Evolutionary conservation across 2,888 invertebrate genomes (phyloP), one percentile per base, ranked within the genome.

Genomic region (Torymus aiolomorphi): DNA sequence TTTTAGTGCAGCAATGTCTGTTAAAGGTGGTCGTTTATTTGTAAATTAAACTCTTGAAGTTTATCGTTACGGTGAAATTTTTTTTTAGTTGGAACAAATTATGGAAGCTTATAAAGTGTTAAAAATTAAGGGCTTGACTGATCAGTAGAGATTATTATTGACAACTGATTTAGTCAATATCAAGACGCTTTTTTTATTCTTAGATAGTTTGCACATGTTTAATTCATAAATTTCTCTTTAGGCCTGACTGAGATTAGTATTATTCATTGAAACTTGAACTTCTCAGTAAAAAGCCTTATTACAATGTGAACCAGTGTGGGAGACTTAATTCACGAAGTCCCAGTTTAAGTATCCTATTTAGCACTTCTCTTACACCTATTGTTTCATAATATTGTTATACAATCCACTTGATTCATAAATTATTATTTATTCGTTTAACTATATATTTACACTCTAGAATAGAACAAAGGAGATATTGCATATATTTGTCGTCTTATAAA

Each of bases 41-140:
- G 24, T 54, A 66, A 76, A 71, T 52, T 11, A 69, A 13, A 66
- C 57, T 79, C 16, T 24, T 74, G 49, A 52, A 74, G 65, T 81
- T 65, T 74, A 59, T 74, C 63, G 42, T 62, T 79, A 57, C 31
- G 62, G 13, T 69, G 20, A 56, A 81, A 62, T 52, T 79, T 73
- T 75, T 76, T 76, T 31, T 74, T 78, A 78, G 71, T 81, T 81
- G 76, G 79, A 79, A 78, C 78, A 81, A 81, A 81, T 78, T 72
- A 62, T 72, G 10, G 63, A 76, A 74, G 71, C 73, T 81, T 73
- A 54, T 76, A 59, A 75, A 49, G 51, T 75, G 63, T 78, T 81
- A 13, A 65, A 78, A 76, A 79, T 76, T 65, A 74, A 76, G 79
- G 31, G 69, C 74, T 76, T 79, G 81, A 79, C 74, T 74, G 71